Base-by-base conservation (phyloP, 2,797 vertebrate genomes). In the Hafferia zeledoni region DNA sequence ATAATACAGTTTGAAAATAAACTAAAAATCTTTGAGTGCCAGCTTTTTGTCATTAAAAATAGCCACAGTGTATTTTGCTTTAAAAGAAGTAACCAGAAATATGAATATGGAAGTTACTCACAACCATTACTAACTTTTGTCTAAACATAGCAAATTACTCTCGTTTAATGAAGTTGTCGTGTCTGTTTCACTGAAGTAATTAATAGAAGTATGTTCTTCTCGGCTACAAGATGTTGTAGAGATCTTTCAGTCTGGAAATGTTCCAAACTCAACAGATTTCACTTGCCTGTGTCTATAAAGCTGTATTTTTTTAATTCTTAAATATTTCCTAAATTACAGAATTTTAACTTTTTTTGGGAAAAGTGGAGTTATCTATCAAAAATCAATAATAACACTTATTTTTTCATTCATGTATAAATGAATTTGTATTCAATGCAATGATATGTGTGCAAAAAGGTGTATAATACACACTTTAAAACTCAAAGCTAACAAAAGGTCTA, bases 251-350 rank as follows among this genome's bases (percentile, higher is more conserved):
- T 81, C 76, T 95, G 89, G 79, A 95, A 83, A 13, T 49, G 15
- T 91, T 95, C 92, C 87, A 93, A 37, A 89, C n/a, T 41, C 31
- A 80, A 61, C 76, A 85, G 79, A 81, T 94, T 95, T 89, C 28
- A 11, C 35, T 93, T 49, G 6, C 61, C 8, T 3, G 0, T 75
- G 20, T 87, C 31, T 52, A 4, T 75, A 41, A 89, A 83, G 25
- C 59, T 85, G 23, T 55, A 25, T 37, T 86, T 85, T 50, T 57
- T 93, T 75, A 46, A 16, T 47, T 91, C 50, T 85, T 68, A 12
- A 56, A 13, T 11, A 22, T 57, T 68, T 81, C 25, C 20, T 69
- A 35, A 61, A 60, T 56, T 39, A 35, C 19, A n/a, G 8, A 33
- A 55, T 69, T 87, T 64, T 71, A 20, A 9, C 9, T 83, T 47